These are phyloP conservation scores for Chymomyza caudatula DNA, from an alignment of 2,888 invertebrate species.

Conservation along the genomic window DNA sequence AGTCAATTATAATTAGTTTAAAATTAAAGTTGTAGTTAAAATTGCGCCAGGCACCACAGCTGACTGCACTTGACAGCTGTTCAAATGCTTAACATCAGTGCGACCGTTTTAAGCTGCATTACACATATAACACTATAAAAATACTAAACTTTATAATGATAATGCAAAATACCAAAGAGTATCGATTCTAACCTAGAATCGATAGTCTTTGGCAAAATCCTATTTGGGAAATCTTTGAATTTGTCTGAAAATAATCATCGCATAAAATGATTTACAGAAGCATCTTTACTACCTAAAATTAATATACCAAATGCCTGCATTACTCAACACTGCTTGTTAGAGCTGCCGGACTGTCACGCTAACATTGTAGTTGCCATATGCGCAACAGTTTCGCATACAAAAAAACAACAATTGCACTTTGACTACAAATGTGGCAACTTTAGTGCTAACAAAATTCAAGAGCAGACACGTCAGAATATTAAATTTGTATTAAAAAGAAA, in stretches of 20 bases:
- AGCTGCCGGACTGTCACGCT: neutral
- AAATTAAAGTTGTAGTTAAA: neutral
- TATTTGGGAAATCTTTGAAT: no score
- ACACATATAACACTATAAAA: neutral
- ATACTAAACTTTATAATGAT: neutral
- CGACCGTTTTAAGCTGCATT: neutral
- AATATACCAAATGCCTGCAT: neutral
- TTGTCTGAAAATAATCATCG: no score
- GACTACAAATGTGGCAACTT: neutral
- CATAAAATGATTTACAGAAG: no score
- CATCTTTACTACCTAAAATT: no score
- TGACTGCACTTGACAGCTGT: neutral
- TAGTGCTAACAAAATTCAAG: neutral
- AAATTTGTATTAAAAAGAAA: slow-evolving; percentile 8
- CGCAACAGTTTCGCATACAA: neutral
- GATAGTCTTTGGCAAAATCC: no score
- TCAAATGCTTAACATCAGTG: neutral
- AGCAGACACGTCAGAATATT: slow-evolving; percentile 57
- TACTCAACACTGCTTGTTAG: neutral
- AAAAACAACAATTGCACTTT: neutral
- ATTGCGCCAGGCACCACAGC: neutral
- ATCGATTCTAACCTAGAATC: no score
- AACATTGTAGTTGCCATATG: neutral
- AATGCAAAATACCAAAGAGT: no score
- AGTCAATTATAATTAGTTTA: slow-evolving; percentile 18